Conservation (phyloP, 2,888 invertebrate genomes). For the Micoletzkya japonica region DNA sequence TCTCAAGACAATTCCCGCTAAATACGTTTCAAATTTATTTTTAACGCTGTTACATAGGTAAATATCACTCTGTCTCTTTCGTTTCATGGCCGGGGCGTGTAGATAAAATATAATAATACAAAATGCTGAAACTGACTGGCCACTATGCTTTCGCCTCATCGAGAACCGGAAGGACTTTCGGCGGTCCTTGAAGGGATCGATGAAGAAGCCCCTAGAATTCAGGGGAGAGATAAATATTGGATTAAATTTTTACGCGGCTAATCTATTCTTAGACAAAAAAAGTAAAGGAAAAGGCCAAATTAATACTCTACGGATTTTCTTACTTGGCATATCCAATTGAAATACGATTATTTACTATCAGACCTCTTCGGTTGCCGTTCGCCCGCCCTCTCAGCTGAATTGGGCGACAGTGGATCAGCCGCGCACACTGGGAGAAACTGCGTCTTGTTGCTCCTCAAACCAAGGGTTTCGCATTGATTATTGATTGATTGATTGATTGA, state of each 20-base stretch:
- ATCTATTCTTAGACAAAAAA: background rate
- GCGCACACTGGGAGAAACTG: constrained; percentile 48
- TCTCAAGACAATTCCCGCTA: too few species aligned
- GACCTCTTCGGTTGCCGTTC: background rate
- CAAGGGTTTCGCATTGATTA: background rate
- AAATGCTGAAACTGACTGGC: background rate
- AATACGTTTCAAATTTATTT: too few species aligned
- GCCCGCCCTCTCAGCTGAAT: background rate
- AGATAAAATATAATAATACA: background rate
- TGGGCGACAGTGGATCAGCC: constrained; percentile 37
- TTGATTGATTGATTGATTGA: constrained; percentile 30
- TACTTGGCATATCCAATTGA: too few species aligned
- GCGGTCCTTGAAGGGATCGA: constrained; percentile 10
- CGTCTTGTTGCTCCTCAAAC: constrained; percentile 29
- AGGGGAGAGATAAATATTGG: too few species aligned
- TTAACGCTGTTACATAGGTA: too few species aligned
- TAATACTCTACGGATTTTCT: too few species aligned
- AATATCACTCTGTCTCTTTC: too few species aligned
- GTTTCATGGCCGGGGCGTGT: too few species aligned
- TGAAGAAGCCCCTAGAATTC: constrained; percentile 3
- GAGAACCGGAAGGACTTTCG: constrained; percentile 2
- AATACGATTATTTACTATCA: background rate
- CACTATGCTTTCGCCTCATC: constrained; percentile 3
- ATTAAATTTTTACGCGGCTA: too few species aligned
- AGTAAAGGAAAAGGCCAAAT: too few species aligned